These are phyloP conservation scores for Alethe castanea DNA, from an alignment of 2,113 vertebrate genomes.

Conservation along the genomic window DNA sequence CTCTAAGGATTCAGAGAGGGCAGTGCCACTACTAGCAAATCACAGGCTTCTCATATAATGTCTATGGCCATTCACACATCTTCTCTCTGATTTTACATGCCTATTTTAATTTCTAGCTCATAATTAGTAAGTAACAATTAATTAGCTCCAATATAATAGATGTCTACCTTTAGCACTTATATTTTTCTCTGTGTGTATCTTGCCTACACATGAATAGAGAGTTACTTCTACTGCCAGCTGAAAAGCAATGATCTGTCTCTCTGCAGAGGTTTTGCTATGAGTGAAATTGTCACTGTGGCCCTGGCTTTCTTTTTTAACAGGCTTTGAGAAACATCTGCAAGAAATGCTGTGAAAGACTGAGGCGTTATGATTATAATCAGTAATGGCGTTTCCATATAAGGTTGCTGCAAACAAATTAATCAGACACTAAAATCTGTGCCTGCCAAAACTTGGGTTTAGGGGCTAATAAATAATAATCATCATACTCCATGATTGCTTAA, in stretches of 20 bases:
- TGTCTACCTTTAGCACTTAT: not conserved
- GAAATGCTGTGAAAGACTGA: not conserved
- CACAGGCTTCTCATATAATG: not conserved
- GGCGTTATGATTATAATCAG: not conserved
- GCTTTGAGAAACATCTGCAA: not conserved
- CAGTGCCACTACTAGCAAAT: not conserved
- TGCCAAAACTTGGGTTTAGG: not conserved
- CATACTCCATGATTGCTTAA: not conserved
- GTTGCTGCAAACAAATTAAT: not conserved
- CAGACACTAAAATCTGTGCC: not conserved
- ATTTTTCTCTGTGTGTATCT: not conserved
- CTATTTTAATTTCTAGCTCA: not conserved
- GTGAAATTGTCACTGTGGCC: not conserved
- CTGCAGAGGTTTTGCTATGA: not conserved
- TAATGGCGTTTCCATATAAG: not conserved
- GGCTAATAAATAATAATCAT: not conserved
- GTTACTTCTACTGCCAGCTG: not conserved
- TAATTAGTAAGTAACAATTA: slow-evolving; percentile 12
- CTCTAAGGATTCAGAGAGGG: not conserved
- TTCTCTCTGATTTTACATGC: not conserved
- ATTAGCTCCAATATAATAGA: not conserved
- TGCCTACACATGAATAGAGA: not conserved
- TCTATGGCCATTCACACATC: not conserved
- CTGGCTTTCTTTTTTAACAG: not conserved
- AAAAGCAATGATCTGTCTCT: not conserved